Evolutionary conservation across 2,797 vertebrate genomes (phyloP).

Genomic region (Bradypodion ventrale): DNA sequence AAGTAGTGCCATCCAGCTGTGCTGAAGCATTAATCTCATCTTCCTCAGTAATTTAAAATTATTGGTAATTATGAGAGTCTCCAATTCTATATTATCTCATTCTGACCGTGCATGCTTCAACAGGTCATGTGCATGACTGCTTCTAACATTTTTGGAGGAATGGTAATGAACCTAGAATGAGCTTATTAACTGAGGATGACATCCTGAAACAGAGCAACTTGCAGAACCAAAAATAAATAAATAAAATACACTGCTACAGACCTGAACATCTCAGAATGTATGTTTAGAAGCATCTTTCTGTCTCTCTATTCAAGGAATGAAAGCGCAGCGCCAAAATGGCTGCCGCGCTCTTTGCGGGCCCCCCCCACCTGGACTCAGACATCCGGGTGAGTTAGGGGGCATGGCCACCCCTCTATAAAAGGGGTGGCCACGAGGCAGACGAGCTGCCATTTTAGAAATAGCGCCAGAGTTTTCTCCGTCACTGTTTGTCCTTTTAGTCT

Average conservation of each 20-base stretch:
- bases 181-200: not conserved
- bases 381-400: too few species aligned
- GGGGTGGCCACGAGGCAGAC: too few species aligned
- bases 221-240: not conserved
- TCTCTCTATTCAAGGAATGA: not conserved
- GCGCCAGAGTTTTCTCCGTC: too few species aligned
- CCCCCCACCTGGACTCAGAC: too few species aligned
- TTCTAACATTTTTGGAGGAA: not conserved
- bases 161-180: not conserved
- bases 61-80: too few species aligned
- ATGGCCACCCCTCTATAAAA: too few species aligned
- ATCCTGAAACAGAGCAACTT: not conserved
- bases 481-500: too few species aligned
- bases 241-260: not conserved
- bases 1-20: too few species aligned
- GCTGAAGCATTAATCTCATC: not conserved
- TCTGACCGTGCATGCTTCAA: not conserved
- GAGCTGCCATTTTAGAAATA: too few species aligned
- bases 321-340: too few species aligned
- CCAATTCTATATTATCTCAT: not conserved
- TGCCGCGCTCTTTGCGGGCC: too few species aligned
- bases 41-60: not conserved
- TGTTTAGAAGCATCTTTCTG: not conserved
- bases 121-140: not conserved
- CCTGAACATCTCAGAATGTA: not conserved